Base-by-base conservation (phyloP, 2,113 vertebrate species). In the Gopherus flavomarginatus region DNA sequence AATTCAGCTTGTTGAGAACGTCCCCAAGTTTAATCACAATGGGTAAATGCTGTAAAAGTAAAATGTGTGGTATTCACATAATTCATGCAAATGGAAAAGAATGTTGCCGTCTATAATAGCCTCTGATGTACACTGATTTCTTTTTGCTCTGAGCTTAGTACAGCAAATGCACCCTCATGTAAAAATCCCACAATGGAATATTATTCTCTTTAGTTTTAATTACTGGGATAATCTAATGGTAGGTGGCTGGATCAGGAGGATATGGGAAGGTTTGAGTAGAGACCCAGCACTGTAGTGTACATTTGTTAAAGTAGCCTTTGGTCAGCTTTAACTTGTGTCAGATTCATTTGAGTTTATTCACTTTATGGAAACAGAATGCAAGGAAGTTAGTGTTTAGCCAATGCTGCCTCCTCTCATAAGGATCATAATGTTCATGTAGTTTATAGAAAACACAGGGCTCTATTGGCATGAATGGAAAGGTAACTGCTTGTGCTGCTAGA, bases 301-400 rank as follows among this genome's bases (percentile, higher is more conserved):
- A 1, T 11, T 62, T 42, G 35, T 72, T 91, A 38, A 72, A 89
- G 75, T 42, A 89, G 31, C 11, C 69, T 83, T 81, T 77, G 81
- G 52, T 27, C 11, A 24, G 31, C 31, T 1, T 0, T 59, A 24
- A 72, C 31, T 59, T 90, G 1, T 54, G n/a, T n/a, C 62, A 59
- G 31, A 38, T 38, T 79, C 89, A 10, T 84, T 81, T 69, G 65
- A 2, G 77, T 90, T 83, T 47, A 2, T 35, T 11, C 1, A 0
- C 88, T 92, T 65, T 9, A 16, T 82, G 92, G 47, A 52, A 87
- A 89, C 44, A 14, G 47, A 84, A 89, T 79, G 42, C 54, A 52
- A 59, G 47, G 19, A 11, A 6, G 17, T 81, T 81, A 14, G 35
- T 27, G 53, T 13, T 50, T 78, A 59, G 38, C 27, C 17, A 11